Conservation (phyloP, 2,797 vertebrate species). For the Decapterus maruadsi region DNA sequence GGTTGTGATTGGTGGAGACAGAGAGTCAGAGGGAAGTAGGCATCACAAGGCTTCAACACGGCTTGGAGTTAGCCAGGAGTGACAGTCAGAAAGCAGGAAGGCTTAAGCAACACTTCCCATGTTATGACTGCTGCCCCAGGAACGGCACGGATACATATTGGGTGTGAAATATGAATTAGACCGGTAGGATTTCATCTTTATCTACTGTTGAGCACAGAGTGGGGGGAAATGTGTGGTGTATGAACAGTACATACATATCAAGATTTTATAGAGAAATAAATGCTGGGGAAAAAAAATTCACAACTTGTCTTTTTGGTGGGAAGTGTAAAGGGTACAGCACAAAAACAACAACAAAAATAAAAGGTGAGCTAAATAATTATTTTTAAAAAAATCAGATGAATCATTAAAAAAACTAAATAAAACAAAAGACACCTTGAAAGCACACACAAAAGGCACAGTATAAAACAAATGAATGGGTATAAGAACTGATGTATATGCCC, state of each 20-base stretch:
- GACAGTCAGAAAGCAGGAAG: slow-evolving; percentile 72
- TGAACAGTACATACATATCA: slow-evolving; percentile 22
- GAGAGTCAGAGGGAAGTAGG: slow-evolving; percentile 77
- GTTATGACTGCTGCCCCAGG: slow-evolving; percentile 71
- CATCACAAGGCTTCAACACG: slow-evolving; percentile 72
- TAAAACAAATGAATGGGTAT: slow-evolving; percentile 41
- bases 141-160: slow-evolving; percentile 74
- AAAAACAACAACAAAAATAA: slow-evolving; percentile 1
- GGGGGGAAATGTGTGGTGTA: slow-evolving; percentile 4
- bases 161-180: slow-evolving; percentile 78
- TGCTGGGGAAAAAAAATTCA: not conserved
- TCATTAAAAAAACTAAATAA: slow-evolving; percentile 2
- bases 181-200: slow-evolving; percentile 73
- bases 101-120: slow-evolving; percentile 71
- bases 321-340: not conserved
- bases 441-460: slow-evolving; percentile 16
- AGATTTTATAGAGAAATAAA: slow-evolving; percentile 15
- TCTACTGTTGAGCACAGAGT: slow-evolving; percentile 51
- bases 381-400: slow-evolving; percentile 4
- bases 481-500: slow-evolving; percentile 52
- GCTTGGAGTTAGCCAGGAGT: slow-evolving; percentile 68
- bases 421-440: slow-evolving; percentile 29
- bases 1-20: slow-evolving; percentile 78
- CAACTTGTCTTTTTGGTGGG: not conserved
- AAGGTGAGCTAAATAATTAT: not conserved